Evolutionary conservation across 2,113 vertebrate genomes (phyloP).

Genomic region (Microtus montanus): DNA sequence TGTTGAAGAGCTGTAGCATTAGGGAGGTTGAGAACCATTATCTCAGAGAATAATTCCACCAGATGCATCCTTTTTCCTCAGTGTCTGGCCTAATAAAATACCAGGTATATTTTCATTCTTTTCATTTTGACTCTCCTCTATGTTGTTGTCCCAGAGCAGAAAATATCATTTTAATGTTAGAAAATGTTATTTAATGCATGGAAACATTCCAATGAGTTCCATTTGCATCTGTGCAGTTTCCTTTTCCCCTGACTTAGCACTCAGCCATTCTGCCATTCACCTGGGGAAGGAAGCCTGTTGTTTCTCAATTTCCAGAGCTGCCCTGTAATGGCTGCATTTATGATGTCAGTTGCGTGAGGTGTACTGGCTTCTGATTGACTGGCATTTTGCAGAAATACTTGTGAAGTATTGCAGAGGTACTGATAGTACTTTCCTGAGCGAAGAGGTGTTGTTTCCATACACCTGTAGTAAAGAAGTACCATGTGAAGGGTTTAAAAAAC

Average conservation of each 20-base stretch:
- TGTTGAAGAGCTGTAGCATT: neutral
- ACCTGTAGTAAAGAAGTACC: neutral
- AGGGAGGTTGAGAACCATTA: neutral
- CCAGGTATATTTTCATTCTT: conserved; percentile 19
- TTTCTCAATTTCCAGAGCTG: conserved; percentile 54
- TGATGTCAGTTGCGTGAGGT: conserved; percentile 45
- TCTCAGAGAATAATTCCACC: neutral
- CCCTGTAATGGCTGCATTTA: conserved; percentile 58
- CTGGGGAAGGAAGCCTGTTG: conserved; percentile 31
- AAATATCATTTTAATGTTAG: conserved; percentile 34
- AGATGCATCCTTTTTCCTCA: neutral
- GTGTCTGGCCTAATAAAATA: conserved; percentile 26
- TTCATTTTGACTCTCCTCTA: neutral
- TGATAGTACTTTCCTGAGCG: neutral
- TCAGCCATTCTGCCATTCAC: conserved; percentile 31
- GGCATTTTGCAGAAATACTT: neutral
- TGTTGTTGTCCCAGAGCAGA: conserved; percentile 25
- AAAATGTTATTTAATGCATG: conserved; percentile 63
- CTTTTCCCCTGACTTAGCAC: neutral
- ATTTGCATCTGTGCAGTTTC: conserved; percentile 52
- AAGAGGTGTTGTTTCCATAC: neutral
- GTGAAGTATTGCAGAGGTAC: neutral
- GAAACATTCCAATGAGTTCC: conserved; percentile 47
- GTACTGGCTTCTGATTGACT: conserved; percentile 55
- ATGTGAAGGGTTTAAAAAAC: neutral